A percentile compares a stretch with the other conserved stretches of the same genome.
Evolutionary conservation across 2,888 invertebrate genomes (phyloP).

Genomic region (Drosophila prostipennis): DNA sequence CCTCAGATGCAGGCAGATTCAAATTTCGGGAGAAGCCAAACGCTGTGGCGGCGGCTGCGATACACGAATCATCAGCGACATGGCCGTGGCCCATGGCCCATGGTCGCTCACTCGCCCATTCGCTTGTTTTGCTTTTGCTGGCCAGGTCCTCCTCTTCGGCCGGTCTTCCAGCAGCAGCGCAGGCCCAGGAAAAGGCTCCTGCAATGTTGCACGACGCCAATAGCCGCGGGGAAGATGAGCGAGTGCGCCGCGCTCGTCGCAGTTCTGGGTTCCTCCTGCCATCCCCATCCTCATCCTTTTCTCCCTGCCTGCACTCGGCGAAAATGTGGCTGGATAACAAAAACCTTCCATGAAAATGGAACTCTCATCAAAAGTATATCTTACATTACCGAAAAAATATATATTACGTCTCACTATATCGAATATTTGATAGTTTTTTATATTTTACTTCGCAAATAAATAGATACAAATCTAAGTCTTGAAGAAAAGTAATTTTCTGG

Average conservation of each 20-base stretch:
- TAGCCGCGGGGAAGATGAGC: conserved; percentile 77
- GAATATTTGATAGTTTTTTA: no score
- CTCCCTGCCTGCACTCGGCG: conserved; percentile 13
- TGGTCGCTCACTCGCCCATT: conserved; percentile 3
- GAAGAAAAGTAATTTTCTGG: no score
- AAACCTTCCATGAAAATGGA: no score
- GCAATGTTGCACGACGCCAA: conserved; percentile 72
- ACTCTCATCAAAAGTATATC: no score
- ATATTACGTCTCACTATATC: no score
- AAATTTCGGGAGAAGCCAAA: conserved; percentile 74
- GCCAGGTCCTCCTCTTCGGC: conserved; percentile 19
- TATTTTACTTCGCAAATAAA: no score
- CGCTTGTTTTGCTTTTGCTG: conserved; percentile 11
- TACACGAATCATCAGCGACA: conserved; percentile 60
- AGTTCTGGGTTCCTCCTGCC: conserved; percentile 35
- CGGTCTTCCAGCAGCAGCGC: conserved; percentile 29
- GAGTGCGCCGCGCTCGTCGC: conserved; percentile 59
- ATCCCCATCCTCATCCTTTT: conserved; percentile 32
- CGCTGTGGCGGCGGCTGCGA: conserved; percentile 40
- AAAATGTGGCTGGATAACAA: neutral
- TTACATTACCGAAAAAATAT: no score
- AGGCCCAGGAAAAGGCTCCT: conserved; percentile 63
- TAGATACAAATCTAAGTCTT: no score
- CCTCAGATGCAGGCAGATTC: conserved; percentile 81
- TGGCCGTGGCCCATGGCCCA: conserved; percentile 56